Conservation (phyloP, 2,888 invertebrate species). For the Lutraria lutraria region DNA sequence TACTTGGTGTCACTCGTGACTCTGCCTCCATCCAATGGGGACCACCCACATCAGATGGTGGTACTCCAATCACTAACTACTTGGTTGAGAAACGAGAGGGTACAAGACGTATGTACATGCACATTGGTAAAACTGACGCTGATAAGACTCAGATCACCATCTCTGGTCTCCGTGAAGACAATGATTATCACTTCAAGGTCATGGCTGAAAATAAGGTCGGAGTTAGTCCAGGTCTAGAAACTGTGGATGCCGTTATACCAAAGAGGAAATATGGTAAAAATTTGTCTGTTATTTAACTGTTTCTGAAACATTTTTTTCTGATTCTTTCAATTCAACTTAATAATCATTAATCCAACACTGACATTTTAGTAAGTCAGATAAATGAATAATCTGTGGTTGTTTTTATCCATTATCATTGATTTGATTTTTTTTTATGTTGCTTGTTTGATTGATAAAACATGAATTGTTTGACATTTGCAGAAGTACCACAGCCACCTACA, state of each 20-base stretch:
- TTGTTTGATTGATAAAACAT: not conserved
- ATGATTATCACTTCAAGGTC: constrained; percentile 94
- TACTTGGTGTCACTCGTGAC: constrained; percentile 84
- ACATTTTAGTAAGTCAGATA: no score
- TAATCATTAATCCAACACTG: no score
- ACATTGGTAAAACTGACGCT: constrained; percentile 81
- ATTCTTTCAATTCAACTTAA: no score
- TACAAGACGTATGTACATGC: constrained; percentile 83
- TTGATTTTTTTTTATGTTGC: no score
- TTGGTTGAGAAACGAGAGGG: constrained; percentile 84
- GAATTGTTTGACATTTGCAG: constrained; percentile 55
- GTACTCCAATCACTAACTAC: constrained; percentile 85
- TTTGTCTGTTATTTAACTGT: not conserved
- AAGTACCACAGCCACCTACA: constrained; percentile 81
- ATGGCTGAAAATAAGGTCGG: constrained; percentile 95
- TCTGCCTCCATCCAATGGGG: constrained; percentile 86
- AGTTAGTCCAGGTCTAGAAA: constrained; percentile 92
- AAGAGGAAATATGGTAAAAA: constrained; percentile 87
- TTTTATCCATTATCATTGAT: no score
- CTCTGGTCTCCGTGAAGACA: constrained; percentile 91
- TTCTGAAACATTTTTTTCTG: no score
- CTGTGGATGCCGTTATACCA: constrained; percentile 90
- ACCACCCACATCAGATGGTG: constrained; percentile 86
- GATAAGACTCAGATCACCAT: constrained; percentile 74
- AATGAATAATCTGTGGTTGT: no score